Base-by-base conservation (phyloP, 2,888 invertebrate genomes). In the Andrena praecox region DNA sequence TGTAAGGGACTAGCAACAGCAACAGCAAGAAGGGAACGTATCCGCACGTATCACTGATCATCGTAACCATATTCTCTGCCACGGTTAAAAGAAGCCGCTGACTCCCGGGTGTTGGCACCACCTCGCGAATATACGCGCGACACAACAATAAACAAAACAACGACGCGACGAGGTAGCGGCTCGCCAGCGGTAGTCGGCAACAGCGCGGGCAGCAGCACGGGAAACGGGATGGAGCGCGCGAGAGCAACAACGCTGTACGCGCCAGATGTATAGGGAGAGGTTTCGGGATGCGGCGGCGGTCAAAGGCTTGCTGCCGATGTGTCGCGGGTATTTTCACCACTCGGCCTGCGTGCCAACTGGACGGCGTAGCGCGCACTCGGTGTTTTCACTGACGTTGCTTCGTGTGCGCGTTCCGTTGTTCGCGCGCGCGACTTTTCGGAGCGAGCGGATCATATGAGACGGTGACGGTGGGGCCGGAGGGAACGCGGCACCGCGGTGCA, bases 1-100 rank as follows among this genome's bases (percentile, higher is more conserved):
- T 96, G 94, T 96, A 96, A 91, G 96, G 96, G 93, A 96, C 95
- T 93, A 96, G 95, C 93, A 96, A 95, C 93, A 96, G 95, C 93
- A 96, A 95, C 93, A 96, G 95, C 94, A 96, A 95, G 94, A 96
- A 96, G 93, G 96, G 95, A 94, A 96, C 95, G 94, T 96, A 96
- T 93, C 94, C 94, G 92, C 93, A 94, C 92, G 91, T 93, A 90
- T 93, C 93, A 91, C 92, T 93, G 90, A 92, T 90, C 93, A 93
- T 93, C 89, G 91, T 93, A 90, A 93, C 91, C 90, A 92, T 93
- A 92, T 92, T 92, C 84, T 78, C 79, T 79, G 68, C 62, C 56
- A 59, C 70, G 52, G 75, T 73, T 64, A 70, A 72, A 68, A 64
- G 79, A 68, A 62, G 79, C 79, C 80, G 77, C 79, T 75, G 76